These are phyloP conservation scores for Forbesichthys papilliferus DNA, from an alignment of 2,113 vertebrate genomes.

Conservation along the genomic window DNA sequence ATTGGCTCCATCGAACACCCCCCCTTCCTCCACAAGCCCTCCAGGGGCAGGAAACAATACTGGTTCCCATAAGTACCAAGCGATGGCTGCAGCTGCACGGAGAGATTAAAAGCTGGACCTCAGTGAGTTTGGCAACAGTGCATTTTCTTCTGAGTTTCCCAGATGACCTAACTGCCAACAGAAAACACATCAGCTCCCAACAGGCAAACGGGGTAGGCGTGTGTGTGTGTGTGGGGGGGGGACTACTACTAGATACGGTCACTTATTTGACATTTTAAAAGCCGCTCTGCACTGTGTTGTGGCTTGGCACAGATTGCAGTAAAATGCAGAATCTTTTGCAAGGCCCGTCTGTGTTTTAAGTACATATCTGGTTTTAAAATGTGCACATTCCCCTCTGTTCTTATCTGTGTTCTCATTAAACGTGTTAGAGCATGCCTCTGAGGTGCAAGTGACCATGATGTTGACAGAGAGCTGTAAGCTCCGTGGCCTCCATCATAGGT, in stretches of 20 bases:
- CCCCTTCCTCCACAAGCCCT: constrained; percentile 54
- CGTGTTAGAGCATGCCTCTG: constrained; percentile 91
- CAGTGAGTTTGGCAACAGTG: constrained; percentile 60
- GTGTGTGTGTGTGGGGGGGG: constrained; percentile 5
- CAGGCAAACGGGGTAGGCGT: too few species aligned
- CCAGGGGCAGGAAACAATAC: constrained; percentile 79
- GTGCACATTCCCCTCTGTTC: background rate
- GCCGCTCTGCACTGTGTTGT: background rate
- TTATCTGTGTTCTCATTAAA: constrained; percentile 24
- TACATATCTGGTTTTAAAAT: background rate
- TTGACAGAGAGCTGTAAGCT: constrained; percentile 97
- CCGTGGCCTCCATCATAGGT: constrained; percentile 97
- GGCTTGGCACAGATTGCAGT: background rate
- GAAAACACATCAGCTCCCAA: background rate
- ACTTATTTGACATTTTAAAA: background rate
- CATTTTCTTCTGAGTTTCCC: constrained; percentile 46
- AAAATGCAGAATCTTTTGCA: background rate
- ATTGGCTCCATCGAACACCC: constrained; percentile 45
- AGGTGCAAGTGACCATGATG: constrained; percentile 99
- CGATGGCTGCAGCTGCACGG: constrained; percentile 71
- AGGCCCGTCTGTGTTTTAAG: constrained; percentile 13
- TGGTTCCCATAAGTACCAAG: constrained; percentile 76
- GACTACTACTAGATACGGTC: background rate
- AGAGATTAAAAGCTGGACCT: constrained; percentile 76
- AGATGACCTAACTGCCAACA: constrained; percentile 16